Evolutionary conservation across 2,113 vertebrate species (phyloP).

Genomic region (Crotalus horridus): DNA sequence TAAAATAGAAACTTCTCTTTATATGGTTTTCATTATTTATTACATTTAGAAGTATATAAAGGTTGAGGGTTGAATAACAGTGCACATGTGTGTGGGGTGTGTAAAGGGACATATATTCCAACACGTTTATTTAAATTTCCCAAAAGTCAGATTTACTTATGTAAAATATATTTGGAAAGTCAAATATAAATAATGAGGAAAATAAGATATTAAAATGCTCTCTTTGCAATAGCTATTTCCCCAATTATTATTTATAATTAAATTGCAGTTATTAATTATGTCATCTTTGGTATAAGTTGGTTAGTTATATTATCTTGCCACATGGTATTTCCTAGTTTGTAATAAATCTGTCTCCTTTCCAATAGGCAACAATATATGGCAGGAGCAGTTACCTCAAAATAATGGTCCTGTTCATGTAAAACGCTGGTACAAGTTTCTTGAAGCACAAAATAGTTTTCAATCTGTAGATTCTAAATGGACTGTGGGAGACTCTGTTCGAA

Average conservation of each 20-base stretch:
- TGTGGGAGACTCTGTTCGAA: slow-evolving; percentile 39
- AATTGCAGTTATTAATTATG: background rate
- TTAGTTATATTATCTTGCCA: background rate
- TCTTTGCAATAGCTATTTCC: background rate
- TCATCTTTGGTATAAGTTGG: background rate
- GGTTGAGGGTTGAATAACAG: background rate
- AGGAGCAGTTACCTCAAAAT: slow-evolving; percentile 67
- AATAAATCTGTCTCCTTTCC: slow-evolving; percentile 37
- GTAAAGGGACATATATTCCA: background rate
- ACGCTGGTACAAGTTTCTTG: slow-evolving; percentile 91
- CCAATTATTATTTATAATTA: background rate
- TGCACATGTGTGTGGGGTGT: background rate
- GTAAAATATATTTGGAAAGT: background rate
- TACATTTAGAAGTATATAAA: background rate
- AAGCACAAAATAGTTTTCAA: slow-evolving; percentile 77
- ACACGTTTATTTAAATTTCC: background rate
- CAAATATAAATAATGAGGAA: background rate
- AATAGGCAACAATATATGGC: slow-evolving; percentile 78
- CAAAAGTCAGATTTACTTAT: background rate
- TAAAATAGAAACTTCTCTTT: background rate
- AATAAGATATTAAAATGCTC: background rate
- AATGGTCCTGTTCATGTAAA: slow-evolving; percentile 77
- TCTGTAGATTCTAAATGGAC: slow-evolving; percentile 79
- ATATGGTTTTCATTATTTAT: background rate
- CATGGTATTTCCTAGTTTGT: slow-evolving; percentile 6